Evolutionary conservation across 1,140 invertebrate genomes (phyloP), one percentile per base, ranked within the genome.

Genomic region (Drosophila arawakana): DNA sequence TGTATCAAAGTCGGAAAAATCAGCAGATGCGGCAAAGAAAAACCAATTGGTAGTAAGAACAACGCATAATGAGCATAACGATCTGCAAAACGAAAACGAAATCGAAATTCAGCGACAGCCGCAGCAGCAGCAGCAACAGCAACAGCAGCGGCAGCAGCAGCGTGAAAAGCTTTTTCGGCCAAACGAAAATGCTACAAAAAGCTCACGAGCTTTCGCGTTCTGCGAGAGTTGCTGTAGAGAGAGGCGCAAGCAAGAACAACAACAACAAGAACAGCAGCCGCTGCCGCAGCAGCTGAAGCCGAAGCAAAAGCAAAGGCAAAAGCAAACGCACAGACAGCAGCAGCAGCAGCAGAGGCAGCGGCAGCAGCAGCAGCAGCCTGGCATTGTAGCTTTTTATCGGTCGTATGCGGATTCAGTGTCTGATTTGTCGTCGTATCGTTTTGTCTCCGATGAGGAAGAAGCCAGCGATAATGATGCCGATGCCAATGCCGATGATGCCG

Each of bases 361-460:
- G 44, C 74, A 69, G 44, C 41, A 58, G 46, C 80, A 70, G 49
- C 69, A 78, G 69, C 81, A 79, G 74, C 77, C 84, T 75, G 62
- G 72, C 58, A 63, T 49, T 68, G 85, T 72, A 58, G 78, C 74
- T 80, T 73, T 80, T 74, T 76, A 80, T 74, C 67, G 78, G 37
- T 67, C 74, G 69, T 70, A 69, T 34, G 73, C 67, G 57, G 76
- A 91, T 89, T 91, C 90, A 91, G 90, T 90, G 73, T 88, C 78
- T 78, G 86, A 91, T 78, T 89, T 91, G 86, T 91, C 90, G 90
- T 91, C 90, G 84, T 86, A 89, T 82, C 83, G 90, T 73, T 91
- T 91, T 86, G 90, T 91, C 74, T 91, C 85, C 77, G 77, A 80
- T 80, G 90, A 88, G 69, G 78, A 91, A 71, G 81, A 91, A 73